Evolutionary conservation across 2,113 vertebrate genomes (phyloP).

Genomic region (Rhagologus leucostigma): DNA sequence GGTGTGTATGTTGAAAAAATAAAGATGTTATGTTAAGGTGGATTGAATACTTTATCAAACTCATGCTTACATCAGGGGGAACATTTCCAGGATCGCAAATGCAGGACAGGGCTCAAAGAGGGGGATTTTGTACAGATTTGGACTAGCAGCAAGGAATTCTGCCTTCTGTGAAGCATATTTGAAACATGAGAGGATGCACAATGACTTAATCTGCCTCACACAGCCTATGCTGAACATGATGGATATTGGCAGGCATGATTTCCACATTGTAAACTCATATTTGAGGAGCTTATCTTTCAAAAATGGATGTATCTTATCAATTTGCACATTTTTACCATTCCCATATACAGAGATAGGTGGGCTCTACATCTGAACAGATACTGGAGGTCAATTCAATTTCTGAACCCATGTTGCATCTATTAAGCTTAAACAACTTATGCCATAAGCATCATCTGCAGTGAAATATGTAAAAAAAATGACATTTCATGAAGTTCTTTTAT

Average conservation of each 20-base stretch:
- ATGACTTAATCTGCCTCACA: not conserved
- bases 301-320: not conserved
- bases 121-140: not conserved
- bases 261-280: not conserved
- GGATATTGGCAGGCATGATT: not conserved
- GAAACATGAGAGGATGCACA: not conserved
- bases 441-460: not conserved
- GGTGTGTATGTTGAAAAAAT: not conserved
- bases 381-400: slow-evolving; percentile 1
- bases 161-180: not conserved
- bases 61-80: not conserved
- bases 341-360: not conserved
- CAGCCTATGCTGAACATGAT: not conserved
- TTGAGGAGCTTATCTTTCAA: not conserved
- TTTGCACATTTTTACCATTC: not conserved
- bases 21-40: not conserved
- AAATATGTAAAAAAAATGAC: not conserved
- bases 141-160: not conserved
- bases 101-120: not conserved
- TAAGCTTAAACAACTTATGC: not conserved
- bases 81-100: not conserved
- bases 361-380: not conserved
- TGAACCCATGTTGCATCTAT: not conserved
- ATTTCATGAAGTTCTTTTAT: not conserved
- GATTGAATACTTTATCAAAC: not conserved